Base-by-base conservation (phyloP, 2,797 vertebrate species). In the Poeciliopsis turneri region DNA sequence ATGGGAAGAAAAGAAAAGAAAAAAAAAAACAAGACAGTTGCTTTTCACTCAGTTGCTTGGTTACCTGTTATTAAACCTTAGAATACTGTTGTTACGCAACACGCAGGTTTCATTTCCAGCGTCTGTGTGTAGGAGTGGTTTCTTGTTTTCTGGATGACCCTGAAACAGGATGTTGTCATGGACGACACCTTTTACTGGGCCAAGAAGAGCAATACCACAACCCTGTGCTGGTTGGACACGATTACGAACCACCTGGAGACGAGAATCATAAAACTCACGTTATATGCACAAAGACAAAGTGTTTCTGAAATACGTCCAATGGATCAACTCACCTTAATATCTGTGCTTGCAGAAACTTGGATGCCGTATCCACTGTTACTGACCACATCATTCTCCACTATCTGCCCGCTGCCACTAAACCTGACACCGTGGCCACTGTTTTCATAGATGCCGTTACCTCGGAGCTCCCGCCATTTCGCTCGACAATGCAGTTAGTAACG, bases 151-250 rank as follows among this genome's bases (percentile, higher is more conserved):
- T 15, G 94, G 93, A 81, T 95, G 96, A 36, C 97, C 96, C 90
- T 98, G 97, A 92, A 96, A 99, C 90, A 98, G 94, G 73, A 96
- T 83, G 82, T 98, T 99, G 90, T 98, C 97, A 77, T 97, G 95
- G 61, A 98, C 94, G 13, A 95, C 82, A 46, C 96, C 97, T 91
- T 96, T 97, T 46, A 96, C 95, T 28, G 94, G 92, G 78, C 97
- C 96, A 33, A 95, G 93, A 51, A 98, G 91, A 1, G 95, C 95
- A 36, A 98, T 97, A 57, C 96, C 96, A 15, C 95, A 97, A 77
- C 95, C 95, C 68, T 91, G 95, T 75, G 96, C 93, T 0, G 97
- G 96, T 64, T 98, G 97, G 86, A 98, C 96, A 28, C 97, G 96
- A 89, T 97, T 98, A 77, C 96, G 97, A 80, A 96, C 89, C 5